phyloP scores from a whole-genome alignment of 1,140 invertebrate genomes.

The Cydia pomonella region DNA sequence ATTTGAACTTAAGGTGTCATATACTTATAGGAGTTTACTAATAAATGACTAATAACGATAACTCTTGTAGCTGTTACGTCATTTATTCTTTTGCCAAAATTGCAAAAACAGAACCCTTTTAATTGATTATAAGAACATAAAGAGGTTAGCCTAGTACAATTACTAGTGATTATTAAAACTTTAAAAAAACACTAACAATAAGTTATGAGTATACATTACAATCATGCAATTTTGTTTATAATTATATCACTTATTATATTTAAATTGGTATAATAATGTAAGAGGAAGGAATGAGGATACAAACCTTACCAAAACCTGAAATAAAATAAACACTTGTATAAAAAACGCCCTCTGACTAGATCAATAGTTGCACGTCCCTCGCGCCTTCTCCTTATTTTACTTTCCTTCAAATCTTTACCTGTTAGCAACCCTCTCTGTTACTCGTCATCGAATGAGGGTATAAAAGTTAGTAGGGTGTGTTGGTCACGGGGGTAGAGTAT shows the following conservation, averaged over 20 bases:
- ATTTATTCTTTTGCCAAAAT: too few relatives aligned
- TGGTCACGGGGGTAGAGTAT: slow-evolving; percentile 49
- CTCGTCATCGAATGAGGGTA: slow-evolving; percentile 61
- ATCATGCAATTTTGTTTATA: too few relatives aligned
- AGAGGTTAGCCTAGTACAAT: too few relatives aligned
- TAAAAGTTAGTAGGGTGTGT: slow-evolving; percentile 67
- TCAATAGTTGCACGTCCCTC: background rate
- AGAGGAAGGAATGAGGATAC: too few relatives aligned
- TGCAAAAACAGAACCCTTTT: too few relatives aligned
- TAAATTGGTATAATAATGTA: too few relatives aligned
- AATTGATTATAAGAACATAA: too few relatives aligned
- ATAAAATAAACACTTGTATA: background rate
- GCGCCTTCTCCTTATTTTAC: background rate
- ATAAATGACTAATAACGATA: background rate
- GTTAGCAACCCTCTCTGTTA: slow-evolving; percentile 42
- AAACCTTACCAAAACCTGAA: too few relatives aligned
- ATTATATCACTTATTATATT: too few relatives aligned
- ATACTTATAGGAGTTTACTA: background rate
- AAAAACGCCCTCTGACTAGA: background rate
- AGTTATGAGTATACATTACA: too few relatives aligned
- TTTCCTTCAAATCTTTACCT: slow-evolving; percentile 35
- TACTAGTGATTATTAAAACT: too few relatives aligned
- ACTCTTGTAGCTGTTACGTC: background rate
- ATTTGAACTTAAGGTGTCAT: background rate
- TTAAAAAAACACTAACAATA: too few relatives aligned